Base-by-base conservation (phyloP, 1,140 invertebrate genomes). In the Belonocnema kinseyi region DNA sequence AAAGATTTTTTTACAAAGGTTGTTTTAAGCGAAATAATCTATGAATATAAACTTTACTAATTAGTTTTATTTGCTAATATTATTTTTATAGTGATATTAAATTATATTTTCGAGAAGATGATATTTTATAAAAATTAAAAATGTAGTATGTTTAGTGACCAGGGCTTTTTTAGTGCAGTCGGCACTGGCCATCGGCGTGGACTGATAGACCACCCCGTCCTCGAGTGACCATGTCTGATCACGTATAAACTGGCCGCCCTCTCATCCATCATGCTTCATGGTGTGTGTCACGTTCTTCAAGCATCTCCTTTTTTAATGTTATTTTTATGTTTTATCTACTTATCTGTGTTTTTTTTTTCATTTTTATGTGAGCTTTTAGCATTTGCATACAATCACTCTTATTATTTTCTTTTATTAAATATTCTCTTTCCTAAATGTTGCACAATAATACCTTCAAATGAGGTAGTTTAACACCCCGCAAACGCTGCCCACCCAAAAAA, bases 251-350 rank as follows among this genome's bases (percentile, higher is more conserved):
- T 91, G 87, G 88, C 89, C 91, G 89, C 90, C 88, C 87, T 83
- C 88, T 92, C 89, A 92, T 92, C 91, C 88, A 92, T 92, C 90
- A 91, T 90, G 81, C 85, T 85, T 86, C 85, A 83, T 85, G 52
- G 77, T 80, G 83, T 76, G 75, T 76, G 85, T 86, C 85, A 83
- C 85, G 78, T 80, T 78, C 78, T 79, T 82, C 75, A 54, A 82
- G 75, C 74, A 76, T 74, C 78, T 77, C 76, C 61, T 81, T 75
- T 17, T 17, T 72, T 50, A 52, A 73, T 21, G 72, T 76, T 78
- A 72, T 70, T 76, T 78, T 82, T 81, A 80, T 72, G 76, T 81
- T 78, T 74, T 74, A 52, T 74, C 78, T 26, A n/a, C 54, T 71
- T 50, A 76, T 71, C 72, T 50, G 16, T 5, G n/a, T n/a, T n/a